Evolutionary conservation across 2,113 vertebrate species (phyloP).

Genomic region (Boulengeromyrus knoepffleri): DNA sequence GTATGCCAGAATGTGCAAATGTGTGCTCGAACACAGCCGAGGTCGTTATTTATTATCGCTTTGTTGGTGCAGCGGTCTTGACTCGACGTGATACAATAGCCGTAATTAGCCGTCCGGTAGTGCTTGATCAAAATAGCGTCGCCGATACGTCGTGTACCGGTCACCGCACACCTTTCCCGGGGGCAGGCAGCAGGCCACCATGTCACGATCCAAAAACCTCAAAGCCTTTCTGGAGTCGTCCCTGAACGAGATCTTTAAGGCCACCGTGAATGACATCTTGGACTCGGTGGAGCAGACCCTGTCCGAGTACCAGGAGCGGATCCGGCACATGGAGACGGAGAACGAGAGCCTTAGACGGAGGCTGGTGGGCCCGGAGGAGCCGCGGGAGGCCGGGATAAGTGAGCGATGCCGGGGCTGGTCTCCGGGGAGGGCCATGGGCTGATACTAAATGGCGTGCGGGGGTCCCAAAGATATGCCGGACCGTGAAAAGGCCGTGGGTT

Average conservation of each 20-base stretch:
- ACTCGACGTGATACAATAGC: conserved; percentile 33
- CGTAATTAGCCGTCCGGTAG: neutral
- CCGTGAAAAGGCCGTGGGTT: neutral
- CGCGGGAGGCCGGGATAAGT: conserved; percentile 13
- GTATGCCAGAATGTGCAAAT: neutral
- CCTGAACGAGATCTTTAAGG: conserved; percentile 59
- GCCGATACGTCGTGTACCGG: neutral
- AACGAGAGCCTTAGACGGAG: conserved; percentile 54
- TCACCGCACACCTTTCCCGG: neutral
- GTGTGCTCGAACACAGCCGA: neutral
- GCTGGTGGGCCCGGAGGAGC: conserved; percentile 31
- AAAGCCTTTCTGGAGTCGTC: conserved; percentile 55
- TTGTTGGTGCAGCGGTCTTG: conserved; percentile 34
- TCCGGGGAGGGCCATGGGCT: neutral
- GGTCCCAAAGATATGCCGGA: neutral
- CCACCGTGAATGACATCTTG: conserved; percentile 59
- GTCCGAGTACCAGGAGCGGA: conserved; percentile 51
- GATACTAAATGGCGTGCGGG: neutral
- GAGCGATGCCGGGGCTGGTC: conserved; percentile 29
- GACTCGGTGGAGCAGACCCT: conserved; percentile 58
- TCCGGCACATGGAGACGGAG: conserved; percentile 52
- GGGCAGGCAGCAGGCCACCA: conserved; percentile 20
- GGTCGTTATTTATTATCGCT: conserved; percentile 31
- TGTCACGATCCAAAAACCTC: conserved; percentile 48
- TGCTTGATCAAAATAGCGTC: neutral